phyloP scores from a whole-genome alignment of 2,113 vertebrate genomes.

The Lophura nycthemera region DNA sequence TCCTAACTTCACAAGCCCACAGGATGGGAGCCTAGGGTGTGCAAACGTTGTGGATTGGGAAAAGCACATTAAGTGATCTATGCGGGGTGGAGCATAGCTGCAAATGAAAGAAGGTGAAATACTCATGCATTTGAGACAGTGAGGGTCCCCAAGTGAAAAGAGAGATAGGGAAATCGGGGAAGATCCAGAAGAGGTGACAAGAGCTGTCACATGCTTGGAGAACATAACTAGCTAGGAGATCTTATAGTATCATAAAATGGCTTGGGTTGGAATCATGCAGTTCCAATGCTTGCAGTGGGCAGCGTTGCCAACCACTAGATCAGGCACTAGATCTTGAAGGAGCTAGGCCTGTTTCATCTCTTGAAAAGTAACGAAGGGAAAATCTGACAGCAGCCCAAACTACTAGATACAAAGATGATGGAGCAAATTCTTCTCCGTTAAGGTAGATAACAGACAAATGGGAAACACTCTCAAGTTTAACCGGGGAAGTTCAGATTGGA shows the following conservation, averaged over 20 bases:
- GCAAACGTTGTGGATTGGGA: neutral
- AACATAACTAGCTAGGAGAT: neutral
- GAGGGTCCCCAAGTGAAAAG: neutral
- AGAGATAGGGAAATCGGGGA: accelerated
- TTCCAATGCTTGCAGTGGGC: no score
- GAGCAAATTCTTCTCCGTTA: neutral
- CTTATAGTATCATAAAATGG: no score
- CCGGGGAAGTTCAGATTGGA: neutral
- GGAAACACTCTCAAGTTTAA: neutral
- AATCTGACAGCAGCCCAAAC: neutral
- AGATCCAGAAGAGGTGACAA: neutral
- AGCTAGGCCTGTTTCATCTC: accelerated
- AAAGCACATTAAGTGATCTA: accelerated
- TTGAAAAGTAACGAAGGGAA: neutral
- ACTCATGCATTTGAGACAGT: neutral
- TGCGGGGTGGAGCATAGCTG: accelerated
- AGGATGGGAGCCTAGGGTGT: neutral
- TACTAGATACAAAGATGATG: neutral
- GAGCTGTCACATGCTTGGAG: neutral
- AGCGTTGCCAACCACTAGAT: no score
- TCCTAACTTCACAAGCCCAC: neutral
- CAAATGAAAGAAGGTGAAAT: neutral
- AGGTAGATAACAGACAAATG: neutral
- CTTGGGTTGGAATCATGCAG: no score
- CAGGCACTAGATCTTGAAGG: no score